Percentiles rank a stretch among this genome's conserved stretches.
Conservation (phyloP, 2,888 invertebrate species). For the Aleiodes testaceus region DNA sequence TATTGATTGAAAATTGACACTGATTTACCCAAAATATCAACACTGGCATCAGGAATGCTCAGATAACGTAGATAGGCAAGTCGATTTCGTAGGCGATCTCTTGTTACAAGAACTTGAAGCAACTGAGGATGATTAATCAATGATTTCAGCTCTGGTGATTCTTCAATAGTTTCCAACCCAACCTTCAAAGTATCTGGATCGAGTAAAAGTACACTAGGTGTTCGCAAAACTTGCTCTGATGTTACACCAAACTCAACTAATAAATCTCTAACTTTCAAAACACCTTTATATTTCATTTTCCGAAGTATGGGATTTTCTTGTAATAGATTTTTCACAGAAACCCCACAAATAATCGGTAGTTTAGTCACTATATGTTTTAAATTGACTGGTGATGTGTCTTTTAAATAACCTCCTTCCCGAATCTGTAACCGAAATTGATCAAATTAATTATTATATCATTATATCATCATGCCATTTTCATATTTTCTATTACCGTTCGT, state of each 20-base stretch:
- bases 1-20: constrained; percentile 72
- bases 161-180: constrained; percentile 76
- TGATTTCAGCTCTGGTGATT: constrained; percentile 77
- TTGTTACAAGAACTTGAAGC: constrained; percentile 74
- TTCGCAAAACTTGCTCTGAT: constrained; percentile 74
- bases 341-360: constrained; percentile 74
- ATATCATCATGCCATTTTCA: background rate
- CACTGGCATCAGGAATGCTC: constrained; percentile 71
- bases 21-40: constrained; percentile 72
- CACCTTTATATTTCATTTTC: constrained; percentile 76
- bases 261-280: constrained; percentile 75
- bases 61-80: constrained; percentile 74
- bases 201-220: constrained; percentile 77
- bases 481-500: constrained; percentile 61
- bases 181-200: constrained; percentile 76
- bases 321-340: constrained; percentile 75
- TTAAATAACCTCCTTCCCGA: constrained; percentile 77
- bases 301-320: constrained; percentile 78
- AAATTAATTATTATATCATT: no score
- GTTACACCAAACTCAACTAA: constrained; percentile 75
- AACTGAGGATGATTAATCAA: constrained; percentile 78
- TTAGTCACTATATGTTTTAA: constrained; percentile 76
- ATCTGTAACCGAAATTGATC: constrained; percentile 66
- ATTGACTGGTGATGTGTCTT: constrained; percentile 77
- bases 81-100: constrained; percentile 74